Evolutionary conservation across 92 coral and sea anemone species (phyloP), one percentile per base, ranked within the genome.

Genomic region (Parazoanthus swiftii): DNA sequence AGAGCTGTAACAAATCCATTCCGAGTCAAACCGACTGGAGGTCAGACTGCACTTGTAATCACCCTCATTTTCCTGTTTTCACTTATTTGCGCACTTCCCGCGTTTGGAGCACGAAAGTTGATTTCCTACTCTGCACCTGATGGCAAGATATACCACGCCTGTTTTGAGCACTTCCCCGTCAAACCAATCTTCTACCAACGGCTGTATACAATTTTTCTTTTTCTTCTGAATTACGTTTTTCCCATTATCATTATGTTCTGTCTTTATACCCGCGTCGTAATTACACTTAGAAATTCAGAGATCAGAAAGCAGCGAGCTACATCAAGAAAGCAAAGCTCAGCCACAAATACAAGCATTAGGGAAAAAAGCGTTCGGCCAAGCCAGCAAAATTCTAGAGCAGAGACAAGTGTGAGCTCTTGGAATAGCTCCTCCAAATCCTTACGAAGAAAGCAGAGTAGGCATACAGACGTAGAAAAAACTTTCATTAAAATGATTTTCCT

Each of bases 401-500:
- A 48, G 38, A 79, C 37, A 48, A 48, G 67, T 79, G 9, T 58
- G 36, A 56, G 38, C 71, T 80, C 72, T 56, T 54, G 85, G 36
- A 80, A 21, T 51, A 48, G 79, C 78, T 84, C 87, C 6, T 50
- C 2, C 1, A 70, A 63, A 26, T 63, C 70, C n/a, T 63, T 63
- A 26, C 70, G 76, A 26, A 72, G 74, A 38, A 68, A 65, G 20
- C 21, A 42, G 20, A 44, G 77, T 13, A 48, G 87, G 29, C 79
- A 77, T 51, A 85, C 95, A 36, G 36, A 65, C 50, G 59, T 85
- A 0, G 95, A 92, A 86, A 85, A 91, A 44, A 92, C 81, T 8
- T 92, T 92, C 90, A 91, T 92, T 0, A 86, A 80, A 66, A 92
- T 92, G 93, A 90, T 88, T 14, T 77, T 92, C 44, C 21, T 88